Percentiles rank a stretch among this genome's conserved stretches.
Conservation (phyloP, 2,797 vertebrate genomes). For the Myioborus melanocephalus region DNA sequence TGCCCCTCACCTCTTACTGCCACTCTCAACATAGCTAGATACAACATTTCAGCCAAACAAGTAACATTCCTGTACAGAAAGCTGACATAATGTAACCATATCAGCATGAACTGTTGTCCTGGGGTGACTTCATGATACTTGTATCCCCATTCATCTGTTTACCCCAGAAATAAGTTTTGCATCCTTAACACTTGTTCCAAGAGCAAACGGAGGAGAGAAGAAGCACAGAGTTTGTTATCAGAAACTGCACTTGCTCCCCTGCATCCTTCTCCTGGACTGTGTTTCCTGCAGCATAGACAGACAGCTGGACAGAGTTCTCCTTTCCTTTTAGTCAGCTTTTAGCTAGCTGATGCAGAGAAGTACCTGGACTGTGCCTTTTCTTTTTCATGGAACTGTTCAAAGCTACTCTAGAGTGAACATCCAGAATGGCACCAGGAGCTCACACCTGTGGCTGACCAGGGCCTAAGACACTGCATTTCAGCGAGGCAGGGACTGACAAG, state of each 20-base stretch:
- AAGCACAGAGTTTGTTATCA: neutral
- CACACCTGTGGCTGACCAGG: neutral
- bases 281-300: neutral
- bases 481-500: neutral
- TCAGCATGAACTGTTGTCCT: neutral
- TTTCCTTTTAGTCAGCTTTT: neutral
- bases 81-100: neutral
- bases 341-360: neutral
- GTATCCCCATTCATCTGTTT: neutral
- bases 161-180: neutral
- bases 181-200: neutral
- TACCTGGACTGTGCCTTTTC: neutral
- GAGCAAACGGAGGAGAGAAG: neutral
- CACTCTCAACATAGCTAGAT: neutral
- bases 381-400: neutral
- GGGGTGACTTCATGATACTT: neutral
- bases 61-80: neutral
- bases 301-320: neutral
- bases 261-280: neutral
- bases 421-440: neutral
- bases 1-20: neutral
- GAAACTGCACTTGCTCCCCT: neutral
- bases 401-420: neutral
- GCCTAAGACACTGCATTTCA: neutral
- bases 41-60: neutral